Evolutionary conservation across 2,113 vertebrate species (phyloP), one percentile per base, ranked within the genome.

Genomic region (Phalacrocorax brasilianus): DNA sequence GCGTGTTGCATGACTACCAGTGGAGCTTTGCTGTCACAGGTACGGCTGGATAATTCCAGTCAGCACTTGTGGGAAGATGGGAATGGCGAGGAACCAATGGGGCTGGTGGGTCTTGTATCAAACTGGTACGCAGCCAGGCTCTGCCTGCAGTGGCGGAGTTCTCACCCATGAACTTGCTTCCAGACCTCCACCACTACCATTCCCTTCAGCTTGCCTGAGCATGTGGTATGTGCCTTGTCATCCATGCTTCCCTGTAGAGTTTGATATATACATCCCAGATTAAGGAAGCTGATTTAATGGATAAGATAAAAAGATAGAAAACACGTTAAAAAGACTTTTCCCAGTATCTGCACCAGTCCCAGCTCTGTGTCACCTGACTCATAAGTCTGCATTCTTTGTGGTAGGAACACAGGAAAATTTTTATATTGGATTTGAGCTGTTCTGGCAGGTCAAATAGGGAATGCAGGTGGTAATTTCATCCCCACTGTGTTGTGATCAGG

Each of bases 161-260:
- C 47, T 78, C 30, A 71, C 16, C 42, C 0, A 0, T 49, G 21
- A 89, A 6, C 42, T 44, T 33, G 2, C 21, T 44, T 75, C 47
- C 52, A 59, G 53, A 65, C 2, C 12, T 68, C 22, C 28, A 42
- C 32, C 3, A 1, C 22, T 35, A 58, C 21, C 32, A 8, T 8
- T 62, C 33, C 32, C 6, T 22, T 21, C 71, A 79, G 58, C 38
- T 33, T 42, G 14, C 62, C 47, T 38, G 10, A 40, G 32, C 20
- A 42, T 0, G 0, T 16, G 10, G 28, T 19, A 23, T 2, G 30
- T 61, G 32, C 26, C 40, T 11, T 28, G 49, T 40, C 53, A 65
- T 24, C 59, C 65, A n/a, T 2, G 0, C 17, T 68, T 52, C 14
- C 2, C 0, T 11, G n/a, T 5, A 7, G n/a, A 40, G 22, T 22